Evolutionary conservation across 2,888 invertebrate genomes (phyloP), one percentile per base, ranked within the genome.

Genomic region (Volucella bombylans): DNA sequence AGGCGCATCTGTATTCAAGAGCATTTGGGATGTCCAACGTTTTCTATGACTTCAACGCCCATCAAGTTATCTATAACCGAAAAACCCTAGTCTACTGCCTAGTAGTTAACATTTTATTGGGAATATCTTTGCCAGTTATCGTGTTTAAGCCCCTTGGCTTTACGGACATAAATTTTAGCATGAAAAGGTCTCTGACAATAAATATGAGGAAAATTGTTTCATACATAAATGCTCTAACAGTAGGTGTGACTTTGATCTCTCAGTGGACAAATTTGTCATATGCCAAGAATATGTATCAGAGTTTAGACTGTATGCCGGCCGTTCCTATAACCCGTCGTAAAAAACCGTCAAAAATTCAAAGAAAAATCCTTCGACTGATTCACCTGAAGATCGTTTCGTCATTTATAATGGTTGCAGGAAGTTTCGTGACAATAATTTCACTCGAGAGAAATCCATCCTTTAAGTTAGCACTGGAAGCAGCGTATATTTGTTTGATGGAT

Each of bases 21-120:
- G n/a, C 39, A 1, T 11, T 45, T 45, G 76, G 68, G 9, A n/a
- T 68, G 18, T 52, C n/a, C 8, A 68, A 59, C 12, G 45, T 61
- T 10, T 45, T 14, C 8, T 76, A 68, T 39, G 38, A 67, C 39
- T 59, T 52, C 15, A 8, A 61, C 12, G 43, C 38, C 15, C 54
- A 39, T 4, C 45, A 45, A 45, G 39, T 68, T 10, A 31, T 61
- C 8, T 14, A 61, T 3, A 38, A 38, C 9, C 61, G 38, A 4
- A 18, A 39, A 8, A 2, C n/a, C 6, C 9, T 52, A 10, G 4
- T 18, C 4, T 76, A 61, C 8, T 68, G 59, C 10, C 9, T 45
- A 9, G 1, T 76, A 18, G 2, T 68, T 3, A 45, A 76, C 12
- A 0, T 61, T 10, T n/a, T n/a, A 8, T 6, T 69, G 49, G 49